Conservation (phyloP, 1,140 invertebrate genomes). For the Diploscapter pachys region DNA sequence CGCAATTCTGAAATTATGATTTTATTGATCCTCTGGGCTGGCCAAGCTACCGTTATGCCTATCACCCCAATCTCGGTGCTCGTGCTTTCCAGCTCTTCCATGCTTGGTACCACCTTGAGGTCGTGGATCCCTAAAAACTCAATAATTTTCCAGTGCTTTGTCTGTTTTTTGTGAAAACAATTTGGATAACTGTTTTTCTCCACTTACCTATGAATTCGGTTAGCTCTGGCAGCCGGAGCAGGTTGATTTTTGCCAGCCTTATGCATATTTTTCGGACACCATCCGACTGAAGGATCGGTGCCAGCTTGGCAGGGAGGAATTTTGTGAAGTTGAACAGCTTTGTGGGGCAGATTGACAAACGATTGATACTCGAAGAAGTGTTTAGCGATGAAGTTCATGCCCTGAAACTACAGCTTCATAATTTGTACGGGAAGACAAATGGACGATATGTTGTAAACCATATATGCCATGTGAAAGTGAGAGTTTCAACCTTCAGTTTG, state of each 20-base stretch:
- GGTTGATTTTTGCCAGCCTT: slow-evolving; percentile 54
- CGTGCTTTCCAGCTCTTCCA: slow-evolving; percentile 52
- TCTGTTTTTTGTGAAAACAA: not conserved
- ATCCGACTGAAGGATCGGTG: slow-evolving; percentile 48
- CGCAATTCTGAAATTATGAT: slow-evolving; percentile 41
- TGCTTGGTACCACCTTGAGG: slow-evolving; percentile 42
- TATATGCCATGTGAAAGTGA: too few relatives aligned
- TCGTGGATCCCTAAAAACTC: slow-evolving; percentile 25
- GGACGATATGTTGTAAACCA: too few relatives aligned
- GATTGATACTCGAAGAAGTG: slow-evolving; percentile 59
- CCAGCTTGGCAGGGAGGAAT: slow-evolving; percentile 51
- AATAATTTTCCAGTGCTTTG: too few relatives aligned
- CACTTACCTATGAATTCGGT: slow-evolving; percentile 38
- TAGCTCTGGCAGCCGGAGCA: slow-evolving; percentile 50
- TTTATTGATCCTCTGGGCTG: not conserved
- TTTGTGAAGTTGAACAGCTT: slow-evolving; percentile 56
- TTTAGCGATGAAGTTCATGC: slow-evolving; percentile 57
- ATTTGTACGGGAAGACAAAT: too few relatives aligned
- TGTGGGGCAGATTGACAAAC: slow-evolving; percentile 57
- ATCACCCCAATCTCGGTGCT: slow-evolving; percentile 55
- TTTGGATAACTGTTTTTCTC: not conserved
- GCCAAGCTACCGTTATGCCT: slow-evolving; percentile 44
- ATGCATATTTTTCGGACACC: slow-evolving; percentile 54
- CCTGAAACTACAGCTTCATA: slow-evolving; percentile 24
- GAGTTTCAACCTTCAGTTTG: too few relatives aligned